phyloP scores from a whole-genome alignment of 1,140 invertebrate genomes.

The Drosophila santomea region DNA sequence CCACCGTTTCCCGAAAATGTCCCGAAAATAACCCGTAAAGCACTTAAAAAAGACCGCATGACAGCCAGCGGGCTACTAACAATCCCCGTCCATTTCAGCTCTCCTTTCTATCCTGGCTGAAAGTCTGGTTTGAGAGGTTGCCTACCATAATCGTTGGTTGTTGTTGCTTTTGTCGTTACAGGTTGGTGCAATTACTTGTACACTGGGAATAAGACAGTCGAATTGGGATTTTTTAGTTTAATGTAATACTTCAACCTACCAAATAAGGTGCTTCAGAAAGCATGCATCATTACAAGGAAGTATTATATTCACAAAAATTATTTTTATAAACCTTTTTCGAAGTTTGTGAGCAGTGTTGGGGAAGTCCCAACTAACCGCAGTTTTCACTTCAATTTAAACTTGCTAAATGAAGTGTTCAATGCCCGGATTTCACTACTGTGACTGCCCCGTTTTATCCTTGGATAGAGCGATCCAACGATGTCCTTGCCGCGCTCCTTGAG shows the following conservation, averaged over 20 bases:
- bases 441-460: background rate
- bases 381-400: slow-evolving; percentile 72
- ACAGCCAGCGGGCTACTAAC: slow-evolving; percentile 54
- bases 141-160: slow-evolving; percentile 57
- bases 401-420: slow-evolving; percentile 63
- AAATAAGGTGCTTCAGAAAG: too few relatives aligned
- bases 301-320: too few relatives aligned
- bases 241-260: too few relatives aligned
- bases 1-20: slow-evolving; percentile 26
- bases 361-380: slow-evolving; percentile 46
- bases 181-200: slow-evolving; percentile 8
- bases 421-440: slow-evolving; percentile 2
- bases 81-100: slow-evolving; percentile 1
- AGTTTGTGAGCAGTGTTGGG: slow-evolving; percentile 16
- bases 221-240: background rate
- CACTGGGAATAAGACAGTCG: slow-evolving; percentile 3
- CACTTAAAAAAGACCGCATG: slow-evolving; percentile 78
- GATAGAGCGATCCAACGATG: background rate
- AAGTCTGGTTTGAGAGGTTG: slow-evolving; percentile 1
- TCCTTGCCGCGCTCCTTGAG: slow-evolving; percentile 3
- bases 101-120: slow-evolving; percentile 5
- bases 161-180: slow-evolving; percentile 16
- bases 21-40: slow-evolving; percentile 73
- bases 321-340: background rate
- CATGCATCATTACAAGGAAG: too few relatives aligned